Conservation (phyloP, 2,888 invertebrate genomes). For the Melikaiella ostensackeni region DNA sequence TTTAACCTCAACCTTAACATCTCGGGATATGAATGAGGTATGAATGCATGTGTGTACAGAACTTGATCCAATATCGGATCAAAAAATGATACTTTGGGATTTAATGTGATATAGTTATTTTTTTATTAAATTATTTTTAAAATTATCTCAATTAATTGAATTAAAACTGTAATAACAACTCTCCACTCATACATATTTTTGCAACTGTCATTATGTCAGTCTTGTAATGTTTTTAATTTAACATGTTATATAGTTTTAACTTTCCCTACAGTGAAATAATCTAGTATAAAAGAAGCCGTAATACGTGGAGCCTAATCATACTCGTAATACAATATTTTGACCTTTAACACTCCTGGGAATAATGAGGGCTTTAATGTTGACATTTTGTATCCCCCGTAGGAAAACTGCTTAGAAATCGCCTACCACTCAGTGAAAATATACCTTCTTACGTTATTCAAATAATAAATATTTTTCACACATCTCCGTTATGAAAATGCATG, state of each 20-base stretch:
- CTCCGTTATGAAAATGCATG: too few species aligned
- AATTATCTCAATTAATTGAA: not conserved
- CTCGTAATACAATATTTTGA: slow-evolving; percentile 68
- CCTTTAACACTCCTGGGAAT: slow-evolving; percentile 69
- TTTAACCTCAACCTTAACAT: too few species aligned
- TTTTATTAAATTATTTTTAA: not conserved
- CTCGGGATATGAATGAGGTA: too few species aligned
- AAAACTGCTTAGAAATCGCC: slow-evolving; percentile 34
- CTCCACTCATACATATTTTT: not conserved
- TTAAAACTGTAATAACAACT: not conserved
- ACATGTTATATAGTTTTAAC: not conserved
- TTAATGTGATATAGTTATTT: too few species aligned
- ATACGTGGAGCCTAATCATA: slow-evolving; percentile 69
- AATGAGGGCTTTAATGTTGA: slow-evolving; percentile 68
- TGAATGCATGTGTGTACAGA: too few species aligned
- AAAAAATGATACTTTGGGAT: too few species aligned
- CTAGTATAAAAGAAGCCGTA: slow-evolving; percentile 52
- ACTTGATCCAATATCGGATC: too few species aligned
- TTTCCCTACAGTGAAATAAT: slow-evolving; percentile 32
- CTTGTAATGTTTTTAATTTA: not conserved
- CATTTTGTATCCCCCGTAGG: slow-evolving; percentile 74
- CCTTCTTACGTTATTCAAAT: not conserved
- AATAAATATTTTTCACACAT: not conserved
- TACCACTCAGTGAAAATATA: not conserved
- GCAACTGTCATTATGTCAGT: not conserved